Evolutionary conservation across 2,113 vertebrate species (phyloP), one percentile per base, ranked within the genome.

Genomic region (Solea solea): DNA sequence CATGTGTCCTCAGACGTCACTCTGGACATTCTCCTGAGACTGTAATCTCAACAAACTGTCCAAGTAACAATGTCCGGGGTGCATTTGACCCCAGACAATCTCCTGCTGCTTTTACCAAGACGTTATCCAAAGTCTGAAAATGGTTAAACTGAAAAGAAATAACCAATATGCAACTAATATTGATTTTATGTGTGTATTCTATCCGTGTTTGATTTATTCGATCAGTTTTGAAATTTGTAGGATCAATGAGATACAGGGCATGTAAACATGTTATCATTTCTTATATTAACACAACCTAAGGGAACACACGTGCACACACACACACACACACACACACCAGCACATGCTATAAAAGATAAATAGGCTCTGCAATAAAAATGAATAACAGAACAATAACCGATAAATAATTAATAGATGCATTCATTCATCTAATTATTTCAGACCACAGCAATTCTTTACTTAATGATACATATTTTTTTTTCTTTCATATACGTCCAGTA

Each of bases 201-300:
- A n/a, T 61, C 0, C 5, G 1, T 39, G 2, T 10, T 25, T 46
- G 3, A 40, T 53, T 40, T 2, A 15, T 46, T 49, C 16, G 13
- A 14, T 13, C 25, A 34, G 34, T 34, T 21, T 21, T 21, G 21
- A 21, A 21, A 21, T 21, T 21, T 1, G 21, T 21, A n/a, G 11
- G 39, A 46, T 53, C 15, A 56, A 10, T 54, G 7, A 57, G 14
- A 13, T 45, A 25, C 5, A 48, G 21, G 55, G 16, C 16, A 53
- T 50, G 42, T 27, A 10, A 46, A 69, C 14, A 7, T 45, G n/a
- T 61, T 61, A 60, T 4, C 42, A 65, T 16, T 49, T 41, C 44
- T 42, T n/a, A 2, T 57, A 16, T 51, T 42, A 39, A 61, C 3
- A 27, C 8, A 60, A n/a, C 44, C 21, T 2, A 13, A 6, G 48